phyloP scores from a whole-genome alignment of 2,888 invertebrate species.

The Catocala fraxini region DNA sequence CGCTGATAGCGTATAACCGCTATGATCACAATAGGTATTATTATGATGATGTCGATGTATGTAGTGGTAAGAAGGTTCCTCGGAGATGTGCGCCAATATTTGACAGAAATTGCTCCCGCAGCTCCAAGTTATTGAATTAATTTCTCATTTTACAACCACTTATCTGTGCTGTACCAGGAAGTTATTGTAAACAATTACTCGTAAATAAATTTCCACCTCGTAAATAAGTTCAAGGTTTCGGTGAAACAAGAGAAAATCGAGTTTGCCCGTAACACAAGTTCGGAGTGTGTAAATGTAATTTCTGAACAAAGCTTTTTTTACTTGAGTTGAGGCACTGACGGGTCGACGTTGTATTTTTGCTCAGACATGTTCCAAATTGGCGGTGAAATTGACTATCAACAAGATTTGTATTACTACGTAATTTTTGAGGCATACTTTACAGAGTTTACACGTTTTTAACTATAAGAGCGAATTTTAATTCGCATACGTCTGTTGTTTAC shows the following conservation, averaged over 20 bases:
- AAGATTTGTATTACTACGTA: no score
- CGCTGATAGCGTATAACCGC: conserved; percentile 27
- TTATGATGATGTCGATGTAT: not conserved
- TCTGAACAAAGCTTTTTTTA: conserved; percentile 46
- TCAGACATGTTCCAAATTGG: not conserved
- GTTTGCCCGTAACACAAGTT: conserved; percentile 43
- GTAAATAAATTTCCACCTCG: conserved; percentile 55
- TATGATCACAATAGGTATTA: conserved; percentile 6
- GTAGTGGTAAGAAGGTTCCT: conserved; percentile 23
- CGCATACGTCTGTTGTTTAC: no score
- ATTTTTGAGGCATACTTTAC: no score
- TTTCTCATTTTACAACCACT: conserved; percentile 56
- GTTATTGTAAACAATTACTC: conserved; percentile 56
- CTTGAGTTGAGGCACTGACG: conserved; percentile 25
- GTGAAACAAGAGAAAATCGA: conserved; percentile 48
- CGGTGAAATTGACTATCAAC: not conserved
- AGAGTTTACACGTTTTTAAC: no score
- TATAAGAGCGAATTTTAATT: no score
- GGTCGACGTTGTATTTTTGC: conserved; percentile 3
- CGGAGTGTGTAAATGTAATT: conserved; percentile 48
- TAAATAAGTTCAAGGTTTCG: conserved; percentile 45
- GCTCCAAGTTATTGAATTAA: conserved; percentile 55
- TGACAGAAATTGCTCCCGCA: conserved; percentile 36
- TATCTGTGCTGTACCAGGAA: conserved; percentile 48
- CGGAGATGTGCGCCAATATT: conserved; percentile 29